A percentile compares a stretch with the other conserved stretches of the same genome.
Conservation (phyloP, 2,113 vertebrate genomes). For the Vireo altiloquus region DNA sequence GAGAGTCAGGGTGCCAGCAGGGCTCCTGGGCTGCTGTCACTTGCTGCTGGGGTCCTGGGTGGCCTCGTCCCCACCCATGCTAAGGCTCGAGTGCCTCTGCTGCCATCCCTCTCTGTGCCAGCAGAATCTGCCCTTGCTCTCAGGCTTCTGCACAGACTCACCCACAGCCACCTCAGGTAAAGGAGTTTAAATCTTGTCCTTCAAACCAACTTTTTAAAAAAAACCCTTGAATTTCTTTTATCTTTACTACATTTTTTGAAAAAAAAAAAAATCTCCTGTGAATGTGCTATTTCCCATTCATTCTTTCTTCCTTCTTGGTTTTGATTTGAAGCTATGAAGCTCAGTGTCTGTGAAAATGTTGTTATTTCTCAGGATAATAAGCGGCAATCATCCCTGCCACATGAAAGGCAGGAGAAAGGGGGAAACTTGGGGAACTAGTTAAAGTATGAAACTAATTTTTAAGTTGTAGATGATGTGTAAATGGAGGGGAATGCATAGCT, state of each 20-base stretch:
- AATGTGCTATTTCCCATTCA: conserved; percentile 61
- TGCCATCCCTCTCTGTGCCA: neutral
- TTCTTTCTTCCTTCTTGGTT: conserved; percentile 60
- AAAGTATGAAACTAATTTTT: conserved; percentile 55
- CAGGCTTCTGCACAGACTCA: neutral
- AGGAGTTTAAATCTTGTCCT: conserved; percentile 53
- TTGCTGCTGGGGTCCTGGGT: neutral
- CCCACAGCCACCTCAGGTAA: neutral
- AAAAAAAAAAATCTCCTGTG: conserved; percentile 2
- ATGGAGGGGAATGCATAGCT: neutral
- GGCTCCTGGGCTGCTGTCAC: neutral
- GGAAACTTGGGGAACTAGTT: conserved; percentile 56
- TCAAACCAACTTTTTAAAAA: conserved; percentile 63
- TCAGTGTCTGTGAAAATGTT: conserved; percentile 67
- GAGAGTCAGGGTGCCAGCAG: neutral
- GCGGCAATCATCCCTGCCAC: conserved; percentile 73
- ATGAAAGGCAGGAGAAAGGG: conserved; percentile 53
- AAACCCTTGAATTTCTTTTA: conserved; percentile 65
- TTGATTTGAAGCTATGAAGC: conserved; percentile 65
- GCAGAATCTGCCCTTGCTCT: neutral
- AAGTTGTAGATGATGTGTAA: conserved; percentile 49
- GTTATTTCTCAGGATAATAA: conserved; percentile 75
- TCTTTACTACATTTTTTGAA: conserved; percentile 67
- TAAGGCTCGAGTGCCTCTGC: neutral
- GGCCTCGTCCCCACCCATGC: fast-evolving